Conservation (phyloP, 2,888 invertebrate species). For the Lasius fuliginosus region DNA sequence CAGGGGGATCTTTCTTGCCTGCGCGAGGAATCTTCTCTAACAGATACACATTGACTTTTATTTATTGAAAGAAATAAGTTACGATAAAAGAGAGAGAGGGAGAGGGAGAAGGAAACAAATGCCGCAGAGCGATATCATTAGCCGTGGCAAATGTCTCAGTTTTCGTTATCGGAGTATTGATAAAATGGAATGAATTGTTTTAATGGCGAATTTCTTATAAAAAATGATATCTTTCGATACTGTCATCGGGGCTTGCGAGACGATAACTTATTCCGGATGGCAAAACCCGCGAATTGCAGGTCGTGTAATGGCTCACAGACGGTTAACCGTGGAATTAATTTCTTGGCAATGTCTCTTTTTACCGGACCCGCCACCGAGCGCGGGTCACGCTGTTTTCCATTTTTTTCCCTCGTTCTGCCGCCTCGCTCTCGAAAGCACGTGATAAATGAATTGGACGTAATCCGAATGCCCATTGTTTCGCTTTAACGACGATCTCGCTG, state of each 20-base stretch:
- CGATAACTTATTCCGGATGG: constrained; percentile 33
- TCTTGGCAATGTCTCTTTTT: constrained; percentile 61
- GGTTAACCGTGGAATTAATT: constrained; percentile 70
- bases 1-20: not conserved
- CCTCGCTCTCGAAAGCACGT: constrained; percentile 61
- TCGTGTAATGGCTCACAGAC: constrained; percentile 44
- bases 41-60: constrained; percentile 19
- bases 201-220: not conserved
- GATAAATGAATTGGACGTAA: constrained; percentile 77
- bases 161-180: not conserved
- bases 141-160: not conserved
- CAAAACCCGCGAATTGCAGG: constrained; percentile 25
- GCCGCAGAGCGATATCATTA: constrained; percentile 9
- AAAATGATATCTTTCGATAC: not conserved
- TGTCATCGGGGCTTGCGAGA: constrained; percentile 1
- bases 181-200: constrained; percentile 13
- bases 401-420: constrained; percentile 51
- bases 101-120: not conserved
- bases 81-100: not conserved
- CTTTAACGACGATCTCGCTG: constrained; percentile 69
- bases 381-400: constrained; percentile 67
- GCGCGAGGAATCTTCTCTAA: not conserved
- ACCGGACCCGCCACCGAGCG: constrained; percentile 41
- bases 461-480: constrained; percentile 77
- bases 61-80: constrained; percentile 19